These are phyloP conservation scores for Drosophila paranaensis DNA, from an alignment of 2,888 invertebrate species.

Conservation along the genomic window DNA sequence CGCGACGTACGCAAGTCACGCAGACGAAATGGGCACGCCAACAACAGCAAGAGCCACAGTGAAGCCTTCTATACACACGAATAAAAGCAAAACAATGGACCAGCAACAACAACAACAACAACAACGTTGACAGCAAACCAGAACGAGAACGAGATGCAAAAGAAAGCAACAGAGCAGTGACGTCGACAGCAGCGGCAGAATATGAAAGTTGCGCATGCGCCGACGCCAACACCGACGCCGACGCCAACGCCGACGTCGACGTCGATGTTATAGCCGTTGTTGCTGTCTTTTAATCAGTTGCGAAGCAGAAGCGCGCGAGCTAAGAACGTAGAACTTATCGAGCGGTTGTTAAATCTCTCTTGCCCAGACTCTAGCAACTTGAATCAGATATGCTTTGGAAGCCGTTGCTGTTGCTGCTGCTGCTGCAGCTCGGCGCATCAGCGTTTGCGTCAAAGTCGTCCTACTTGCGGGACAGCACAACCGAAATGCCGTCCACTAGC, in stretches of 20 bases:
- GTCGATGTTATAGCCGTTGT: conserved; percentile 48
- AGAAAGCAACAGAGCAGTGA: conserved; percentile 60
- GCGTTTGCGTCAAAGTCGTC: conserved; percentile 23
- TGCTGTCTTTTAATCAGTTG: conserved; percentile 65
- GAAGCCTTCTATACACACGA: conserved; percentile 40
- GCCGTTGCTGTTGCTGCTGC: conserved; percentile 47
- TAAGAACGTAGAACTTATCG: conserved; percentile 64
- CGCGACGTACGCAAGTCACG: conserved; percentile 71
- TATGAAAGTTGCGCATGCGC: conserved; percentile 77
- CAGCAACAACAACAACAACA: conserved; percentile 14
- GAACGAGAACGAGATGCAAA: conserved; percentile 72
- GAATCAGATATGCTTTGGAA: conserved; percentile 46
- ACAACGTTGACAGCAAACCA: conserved; percentile 45
- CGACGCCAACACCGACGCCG: conserved; percentile 14
- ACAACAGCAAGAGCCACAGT: conserved; percentile 44
- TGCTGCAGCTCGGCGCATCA: conserved; percentile 27
- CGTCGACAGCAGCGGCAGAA: conserved; percentile 39
- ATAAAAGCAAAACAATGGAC: conserved; percentile 45
- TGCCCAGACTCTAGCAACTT: conserved; percentile 1
- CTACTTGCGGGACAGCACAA: conserved; percentile 25
- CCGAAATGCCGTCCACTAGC: conserved; percentile 23
- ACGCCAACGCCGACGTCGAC: conserved; percentile 7
- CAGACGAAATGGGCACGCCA: conserved; percentile 77
- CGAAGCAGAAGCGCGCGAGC: conserved; percentile 70
- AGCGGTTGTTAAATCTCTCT: conserved; percentile 16